These are phyloP conservation scores for Rutilus rutilus DNA, from an alignment of 2,113 vertebrate genomes.

Conservation along the genomic window DNA sequence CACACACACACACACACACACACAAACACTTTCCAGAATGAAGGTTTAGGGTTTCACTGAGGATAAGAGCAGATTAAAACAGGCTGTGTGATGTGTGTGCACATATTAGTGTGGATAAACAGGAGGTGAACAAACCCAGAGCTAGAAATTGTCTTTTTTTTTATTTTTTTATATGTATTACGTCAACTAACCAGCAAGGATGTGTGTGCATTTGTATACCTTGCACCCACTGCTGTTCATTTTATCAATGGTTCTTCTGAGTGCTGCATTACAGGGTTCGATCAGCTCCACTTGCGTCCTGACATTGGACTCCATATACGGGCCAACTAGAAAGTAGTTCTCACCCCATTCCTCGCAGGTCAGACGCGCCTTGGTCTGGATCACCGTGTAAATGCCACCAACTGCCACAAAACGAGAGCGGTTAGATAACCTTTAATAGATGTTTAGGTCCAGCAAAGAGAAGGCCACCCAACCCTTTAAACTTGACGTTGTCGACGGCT, in stretches of 20 bases:
- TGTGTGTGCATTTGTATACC: constrained; percentile 70
- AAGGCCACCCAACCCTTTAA: background rate
- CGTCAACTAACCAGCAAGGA: background rate
- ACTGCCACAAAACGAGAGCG: constrained; percentile 71
- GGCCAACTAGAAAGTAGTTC: constrained; percentile 92
- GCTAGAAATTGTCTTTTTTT: background rate
- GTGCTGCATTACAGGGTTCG: constrained; percentile 81
- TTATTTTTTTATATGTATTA: background rate
- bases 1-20: background rate
- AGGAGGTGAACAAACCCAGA: background rate
- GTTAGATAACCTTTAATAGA: background rate
- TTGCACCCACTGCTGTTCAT: constrained; percentile 94
- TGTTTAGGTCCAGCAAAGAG: background rate
- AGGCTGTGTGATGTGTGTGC: background rate
- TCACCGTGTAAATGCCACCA: constrained; percentile 93
- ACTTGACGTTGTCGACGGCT: background rate
- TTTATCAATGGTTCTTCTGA: constrained; percentile 86
- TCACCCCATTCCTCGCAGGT: constrained; percentile 91
- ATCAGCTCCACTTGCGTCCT: constrained; percentile 92
- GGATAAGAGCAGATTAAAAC: background rate
- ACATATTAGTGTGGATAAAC: background rate
- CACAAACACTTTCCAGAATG: constrained; percentile 40
- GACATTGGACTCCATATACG: constrained; percentile 89
- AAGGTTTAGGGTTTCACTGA: constrained; percentile 53
- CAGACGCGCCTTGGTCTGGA: constrained; percentile 92